Evolutionary conservation across 2,888 invertebrate species (phyloP), one percentile per base, ranked within the genome.

Genomic region (Parasteatoda lunata): DNA sequence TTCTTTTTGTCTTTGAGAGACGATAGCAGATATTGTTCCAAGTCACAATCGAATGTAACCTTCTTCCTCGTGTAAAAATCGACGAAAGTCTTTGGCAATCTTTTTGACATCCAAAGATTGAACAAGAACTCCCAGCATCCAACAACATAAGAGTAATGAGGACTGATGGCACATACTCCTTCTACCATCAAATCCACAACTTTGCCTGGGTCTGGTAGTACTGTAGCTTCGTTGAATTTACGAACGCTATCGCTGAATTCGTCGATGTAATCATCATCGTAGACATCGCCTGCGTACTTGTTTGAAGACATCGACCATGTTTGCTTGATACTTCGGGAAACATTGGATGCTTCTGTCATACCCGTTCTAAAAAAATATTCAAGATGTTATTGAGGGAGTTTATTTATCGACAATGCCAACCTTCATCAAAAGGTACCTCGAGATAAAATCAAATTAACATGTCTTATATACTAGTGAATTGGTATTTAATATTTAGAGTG

Each of bases 111-210:
- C 85, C 85, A 86, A 4, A 77, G 30, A 30, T 77, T 71, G 15
- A 86, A 49, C 59, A 77, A 13, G 6, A 69, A 77, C n/a, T 30
- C 15, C 13, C 8, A 13, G 30, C 80, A 69, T 8, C 85, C 85
- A 5, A 77, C 71, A 11, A 86, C 80, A n/a, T 86, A 86, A 3
- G 85, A 86, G 30, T 81, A 86, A 51, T 86, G 85, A n/a, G 85
- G 85, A 48, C 66, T 80, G 6, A 71, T 5, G 3, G 79, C 80
- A 4, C 80, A 75, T 1, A 86, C 85, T 7, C 75, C 80, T 54
- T 86, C 85, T 0, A 86, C 80, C 5, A 80, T 48, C 59, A 52
- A 13, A 59, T 86, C 85, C 1, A 86, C 70, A 0, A 80, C 85
- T 47, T 49, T 52, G 11, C 52, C 49, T 5, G 66, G 54, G 15